phyloP scores from a whole-genome alignment of 2,113 vertebrate species.

The Recurvirostra avosetta region DNA sequence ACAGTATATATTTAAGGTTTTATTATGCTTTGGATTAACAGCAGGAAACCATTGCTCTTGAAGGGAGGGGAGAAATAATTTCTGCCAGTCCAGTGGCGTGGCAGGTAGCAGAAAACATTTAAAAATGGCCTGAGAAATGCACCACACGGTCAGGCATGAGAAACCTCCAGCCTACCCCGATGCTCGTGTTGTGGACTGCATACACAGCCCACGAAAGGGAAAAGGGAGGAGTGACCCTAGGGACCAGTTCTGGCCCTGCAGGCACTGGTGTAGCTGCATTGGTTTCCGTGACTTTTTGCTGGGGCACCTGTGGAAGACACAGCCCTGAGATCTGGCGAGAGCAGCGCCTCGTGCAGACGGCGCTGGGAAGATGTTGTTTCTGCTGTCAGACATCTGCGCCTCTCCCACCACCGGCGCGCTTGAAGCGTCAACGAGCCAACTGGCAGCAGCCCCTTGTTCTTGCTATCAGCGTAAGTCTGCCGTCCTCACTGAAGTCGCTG shows the following conservation, averaged over 20 bases:
- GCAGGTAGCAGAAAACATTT: not conserved
- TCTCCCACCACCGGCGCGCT: not conserved
- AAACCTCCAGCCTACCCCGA: not conserved
- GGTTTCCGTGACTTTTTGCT: not conserved
- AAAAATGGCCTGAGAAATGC: not conserved
- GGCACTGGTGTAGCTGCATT: not conserved
- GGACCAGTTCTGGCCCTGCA: not conserved
- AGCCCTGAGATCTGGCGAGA: not conserved
- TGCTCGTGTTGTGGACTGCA: fast-evolving
- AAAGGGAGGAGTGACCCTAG: not conserved
- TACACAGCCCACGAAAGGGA: fast-evolving
- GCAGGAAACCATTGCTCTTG: slow-evolving; percentile 3
- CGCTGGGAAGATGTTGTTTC: not conserved
- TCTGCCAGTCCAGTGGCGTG: not conserved
- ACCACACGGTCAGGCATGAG: not conserved
- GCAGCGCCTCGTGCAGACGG: not conserved
- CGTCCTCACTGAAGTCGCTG: not conserved
- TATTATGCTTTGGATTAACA: slow-evolving; percentile 47
- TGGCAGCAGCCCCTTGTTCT: not conserved
- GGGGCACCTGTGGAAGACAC: not conserved
- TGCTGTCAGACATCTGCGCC: not conserved
- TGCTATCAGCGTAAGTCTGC: not conserved
- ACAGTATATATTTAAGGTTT: slow-evolving; percentile 55
- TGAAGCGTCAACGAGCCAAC: not conserved
- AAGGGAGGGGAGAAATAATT: not conserved